These are phyloP conservation scores for Muschampia plurimacula DNA, from an alignment of 2,888 invertebrate species.

Conservation along the genomic window DNA sequence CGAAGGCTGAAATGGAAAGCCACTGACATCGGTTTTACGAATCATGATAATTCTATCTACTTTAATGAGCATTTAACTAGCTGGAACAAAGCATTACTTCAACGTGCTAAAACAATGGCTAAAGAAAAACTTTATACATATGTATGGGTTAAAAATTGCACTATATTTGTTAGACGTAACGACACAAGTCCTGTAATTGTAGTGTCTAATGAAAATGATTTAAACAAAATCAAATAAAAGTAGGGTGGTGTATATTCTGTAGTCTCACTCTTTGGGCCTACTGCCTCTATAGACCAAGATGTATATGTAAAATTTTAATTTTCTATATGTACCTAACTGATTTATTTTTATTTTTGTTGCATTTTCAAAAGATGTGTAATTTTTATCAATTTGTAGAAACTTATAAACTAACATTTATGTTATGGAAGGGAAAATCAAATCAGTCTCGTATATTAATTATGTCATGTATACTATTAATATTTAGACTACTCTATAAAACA, in stretches of 20 bases:
- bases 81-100: constrained; percentile 18
- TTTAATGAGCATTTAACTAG: constrained; percentile 18
- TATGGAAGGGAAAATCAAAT: too few species aligned
- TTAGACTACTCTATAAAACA: too few species aligned
- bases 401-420: too few species aligned
- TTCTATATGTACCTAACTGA: too few species aligned
- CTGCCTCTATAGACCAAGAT: too few species aligned
- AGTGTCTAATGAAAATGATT: constrained; percentile 19
- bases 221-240: constrained; percentile 20
- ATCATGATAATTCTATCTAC: constrained; percentile 11
- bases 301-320: too few species aligned
- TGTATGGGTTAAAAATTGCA: constrained; percentile 34
- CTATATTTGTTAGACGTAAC: constrained; percentile 6
- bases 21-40: constrained; percentile 18
- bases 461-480: too few species aligned
- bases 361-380: too few species aligned
- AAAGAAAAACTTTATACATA: not conserved
- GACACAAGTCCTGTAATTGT: constrained; percentile 22
- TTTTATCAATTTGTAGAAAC: too few species aligned
- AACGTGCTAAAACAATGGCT: constrained; percentile 4
- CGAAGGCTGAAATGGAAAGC: constrained; percentile 18
- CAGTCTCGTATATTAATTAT: too few species aligned
- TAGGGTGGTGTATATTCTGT: not conserved
- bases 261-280: not conserved
- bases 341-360: too few species aligned